Evolutionary conservation across 2,797 vertebrate species (phyloP), one percentile per base, ranked within the genome.

Genomic region (Diceros bicornis): DNA sequence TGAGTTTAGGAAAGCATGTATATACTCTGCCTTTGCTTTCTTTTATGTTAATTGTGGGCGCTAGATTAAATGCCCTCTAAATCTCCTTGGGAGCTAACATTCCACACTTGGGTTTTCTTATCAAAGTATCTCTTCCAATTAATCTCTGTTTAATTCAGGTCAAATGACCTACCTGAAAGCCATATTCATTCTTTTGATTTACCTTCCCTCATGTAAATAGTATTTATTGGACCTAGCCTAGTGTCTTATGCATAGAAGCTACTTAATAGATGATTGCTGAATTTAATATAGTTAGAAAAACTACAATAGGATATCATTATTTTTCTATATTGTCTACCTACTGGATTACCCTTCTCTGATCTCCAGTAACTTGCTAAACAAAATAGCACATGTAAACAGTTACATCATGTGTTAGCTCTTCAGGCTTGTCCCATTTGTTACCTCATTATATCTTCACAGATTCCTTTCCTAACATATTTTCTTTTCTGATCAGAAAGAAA

Each of bases 291-390:
- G 50, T 29, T 61, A 78, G 41, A 52, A 61, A 72, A 55, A 68
- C 13, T 68, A 41, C 2, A 32, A 20, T 68, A n/a, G n/a, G 10
- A 52, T 32, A 66, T 18, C n/a, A 74, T 57, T 77, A 50, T 37
- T 37, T 47, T 32, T 23, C 52, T 66, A 8, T 44, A 64, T 90
- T 23, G 41, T 82, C 27, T 77, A 7, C 47, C 34, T 32, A 32
- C 29, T 72, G 37, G 55, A 90, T 44, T 83, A 68, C 12, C 18
- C 23, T 87, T n/a, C 23, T 87, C 62, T 90, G 69, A 90, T 83
- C 69, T 91, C 74, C 23, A 90, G 50, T 50, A 90, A 64, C 74
- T 90, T 96, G 23, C 6, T 79, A 88, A 77, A 64, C 52, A 95
- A 78, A 91, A 88, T 4, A 91, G 11, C 12, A 44, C 21, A 74